A percentile compares a stretch with the other conserved stretches of the same genome.
Conservation (phyloP, 2,888 invertebrate genomes). For the Sipunculus nudus region DNA sequence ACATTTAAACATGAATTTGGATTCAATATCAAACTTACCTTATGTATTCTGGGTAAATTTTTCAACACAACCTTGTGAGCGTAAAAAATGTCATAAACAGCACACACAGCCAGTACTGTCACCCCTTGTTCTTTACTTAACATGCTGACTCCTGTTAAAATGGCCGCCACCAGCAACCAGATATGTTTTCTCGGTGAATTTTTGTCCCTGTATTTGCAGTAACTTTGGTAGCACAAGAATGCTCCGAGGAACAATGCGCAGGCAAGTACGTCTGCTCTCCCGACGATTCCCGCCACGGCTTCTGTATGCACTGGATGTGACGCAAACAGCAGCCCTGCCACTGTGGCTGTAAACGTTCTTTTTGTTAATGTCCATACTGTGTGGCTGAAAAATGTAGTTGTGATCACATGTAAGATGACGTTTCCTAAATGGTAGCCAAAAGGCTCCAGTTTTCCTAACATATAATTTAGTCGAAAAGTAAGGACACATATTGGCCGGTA, state of each 20-base stretch:
- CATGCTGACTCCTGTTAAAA: constrained; percentile 68
- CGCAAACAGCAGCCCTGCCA: constrained; percentile 86
- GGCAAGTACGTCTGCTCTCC: constrained; percentile 91
- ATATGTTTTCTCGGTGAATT: constrained; percentile 68
- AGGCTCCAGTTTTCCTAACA: constrained; percentile 71
- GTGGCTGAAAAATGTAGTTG: constrained; percentile 83
- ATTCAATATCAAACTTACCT: too few relatives aligned
- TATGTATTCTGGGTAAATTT: too few relatives aligned
- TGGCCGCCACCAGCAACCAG: constrained; percentile 61
- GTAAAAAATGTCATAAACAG: constrained; percentile 80
- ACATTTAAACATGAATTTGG: too few relatives aligned
- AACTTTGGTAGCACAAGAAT: constrained; percentile 80
- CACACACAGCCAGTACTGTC: constrained; percentile 89
- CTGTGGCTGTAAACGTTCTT: constrained; percentile 51
- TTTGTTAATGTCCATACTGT: constrained; percentile 72
- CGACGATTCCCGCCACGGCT: constrained; percentile 89
- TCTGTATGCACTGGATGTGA: constrained; percentile 97
- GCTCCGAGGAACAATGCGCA: constrained; percentile 90
- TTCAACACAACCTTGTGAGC: too few relatives aligned
- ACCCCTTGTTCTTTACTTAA: constrained; percentile 96
- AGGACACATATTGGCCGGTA: constrained; percentile 92
- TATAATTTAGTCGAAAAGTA: constrained; percentile 86
- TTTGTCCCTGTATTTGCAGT: constrained; percentile 43
- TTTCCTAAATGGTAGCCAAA: constrained; percentile 85
- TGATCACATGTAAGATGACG: constrained; percentile 84